phyloP scores from a whole-genome alignment of 2,113 vertebrate species.

The Oriolus oriolus region DNA sequence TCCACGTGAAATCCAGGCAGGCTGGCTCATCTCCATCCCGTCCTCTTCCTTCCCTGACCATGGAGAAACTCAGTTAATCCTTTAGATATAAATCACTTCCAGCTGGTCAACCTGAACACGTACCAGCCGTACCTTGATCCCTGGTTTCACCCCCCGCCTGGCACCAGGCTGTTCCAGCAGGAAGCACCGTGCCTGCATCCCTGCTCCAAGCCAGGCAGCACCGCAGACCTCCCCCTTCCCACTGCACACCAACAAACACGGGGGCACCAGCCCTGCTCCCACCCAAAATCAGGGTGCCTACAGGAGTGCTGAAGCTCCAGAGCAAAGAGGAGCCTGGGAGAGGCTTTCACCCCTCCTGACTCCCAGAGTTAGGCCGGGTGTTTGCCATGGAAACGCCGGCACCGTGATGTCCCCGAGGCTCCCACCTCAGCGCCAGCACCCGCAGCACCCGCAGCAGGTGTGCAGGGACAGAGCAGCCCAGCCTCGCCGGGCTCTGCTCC shows the following conservation, averaged over 20 bases:
- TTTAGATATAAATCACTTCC: not conserved
- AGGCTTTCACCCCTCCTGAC: not conserved
- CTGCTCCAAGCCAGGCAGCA: not conserved
- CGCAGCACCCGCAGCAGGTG: accelerated
- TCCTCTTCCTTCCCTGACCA: not conserved
- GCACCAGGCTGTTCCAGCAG: not conserved
- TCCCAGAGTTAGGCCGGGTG: not conserved
- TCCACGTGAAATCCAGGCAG: accelerated
- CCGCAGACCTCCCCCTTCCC: not conserved
- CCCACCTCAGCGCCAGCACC: not conserved
- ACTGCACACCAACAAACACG: accelerated
- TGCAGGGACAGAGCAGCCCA: not conserved
- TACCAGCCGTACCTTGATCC: not conserved
- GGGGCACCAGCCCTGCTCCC: not conserved
- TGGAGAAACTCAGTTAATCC: not conserved
- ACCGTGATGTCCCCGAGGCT: accelerated
- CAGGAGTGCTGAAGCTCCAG: accelerated
- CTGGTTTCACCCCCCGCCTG: not conserved
- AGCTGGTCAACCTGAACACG: not conserved
- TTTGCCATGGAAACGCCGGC: not conserved
- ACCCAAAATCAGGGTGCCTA: not conserved
- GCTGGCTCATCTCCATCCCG: not conserved
- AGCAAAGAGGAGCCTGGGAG: not conserved
- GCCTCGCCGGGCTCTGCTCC: accelerated
- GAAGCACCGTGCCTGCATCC: not conserved